Conservation (phyloP, 2,888 invertebrate species). For the Trissolcus japonicus region DNA sequence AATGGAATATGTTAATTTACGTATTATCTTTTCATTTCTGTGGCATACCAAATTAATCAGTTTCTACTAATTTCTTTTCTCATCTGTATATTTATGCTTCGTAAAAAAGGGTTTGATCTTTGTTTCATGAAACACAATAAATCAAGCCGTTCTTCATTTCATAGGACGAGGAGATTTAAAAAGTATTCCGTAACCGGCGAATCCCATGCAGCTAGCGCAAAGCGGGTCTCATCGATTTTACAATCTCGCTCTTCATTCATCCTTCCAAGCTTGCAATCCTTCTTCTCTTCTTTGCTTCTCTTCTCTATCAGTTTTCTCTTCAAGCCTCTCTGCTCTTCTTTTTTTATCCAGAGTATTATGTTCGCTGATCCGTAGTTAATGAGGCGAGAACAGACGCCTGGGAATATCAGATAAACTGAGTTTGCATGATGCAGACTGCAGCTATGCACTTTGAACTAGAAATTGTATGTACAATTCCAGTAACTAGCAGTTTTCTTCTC, state of each 20-base stretch:
- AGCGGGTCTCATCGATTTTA: conserved; percentile 67
- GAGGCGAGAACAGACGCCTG: conserved; percentile 66
- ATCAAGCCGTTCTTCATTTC: conserved; percentile 48
- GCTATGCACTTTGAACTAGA: conserved; percentile 36
- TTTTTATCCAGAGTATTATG: conserved; percentile 62
- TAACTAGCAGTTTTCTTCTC: conserved; percentile 10
- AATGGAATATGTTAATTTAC: conserved; percentile 42
- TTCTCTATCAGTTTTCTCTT: conserved; percentile 54
- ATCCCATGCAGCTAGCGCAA: conserved; percentile 56
- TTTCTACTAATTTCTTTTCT: conserved; percentile 33
- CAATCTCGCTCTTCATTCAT: conserved; percentile 61
- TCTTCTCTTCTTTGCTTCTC: conserved; percentile 36
- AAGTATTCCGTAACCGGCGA: conserved; percentile 53
- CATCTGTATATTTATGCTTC: conserved; percentile 27
- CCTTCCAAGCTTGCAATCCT: conserved; percentile 36
- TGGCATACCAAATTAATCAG: conserved; percentile 38
- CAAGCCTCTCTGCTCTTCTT: conserved; percentile 44
- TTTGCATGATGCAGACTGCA: conserved; percentile 48
- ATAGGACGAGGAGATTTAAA: conserved; percentile 38
- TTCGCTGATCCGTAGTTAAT: conserved; percentile 70
- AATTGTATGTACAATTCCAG: conserved; percentile 30
- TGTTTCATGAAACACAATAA: conserved; percentile 36
- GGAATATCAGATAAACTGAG: conserved; percentile 61
- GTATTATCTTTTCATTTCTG: conserved; percentile 37
- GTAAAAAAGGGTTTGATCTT: conserved; percentile 17